Percentiles rank a stretch among this genome's conserved stretches.
These are phyloP conservation scores for Nycticorax nycticorax DNA, from an alignment of 2,113 vertebrate genomes.

Conservation along the genomic window DNA sequence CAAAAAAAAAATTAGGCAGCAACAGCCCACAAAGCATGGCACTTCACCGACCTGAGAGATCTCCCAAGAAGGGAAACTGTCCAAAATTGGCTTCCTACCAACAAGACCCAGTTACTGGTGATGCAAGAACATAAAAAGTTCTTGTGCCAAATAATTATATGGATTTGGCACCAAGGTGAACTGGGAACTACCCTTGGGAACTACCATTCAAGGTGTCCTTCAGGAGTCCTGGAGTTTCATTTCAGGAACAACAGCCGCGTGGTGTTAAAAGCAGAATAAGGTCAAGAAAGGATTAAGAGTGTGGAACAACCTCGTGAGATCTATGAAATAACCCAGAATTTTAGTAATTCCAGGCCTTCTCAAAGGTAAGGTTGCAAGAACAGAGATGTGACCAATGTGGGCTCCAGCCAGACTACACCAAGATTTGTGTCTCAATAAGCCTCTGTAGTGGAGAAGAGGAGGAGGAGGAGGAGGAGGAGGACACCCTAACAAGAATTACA, in stretches of 20 bases:
- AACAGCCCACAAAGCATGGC: background rate
- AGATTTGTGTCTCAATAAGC: background rate
- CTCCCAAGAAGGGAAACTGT: background rate
- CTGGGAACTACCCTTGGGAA: background rate
- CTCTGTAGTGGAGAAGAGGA: background rate
- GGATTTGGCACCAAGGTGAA: background rate
- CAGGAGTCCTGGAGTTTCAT: background rate
- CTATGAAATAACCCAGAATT: background rate
- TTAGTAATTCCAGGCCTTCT: background rate
- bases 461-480: background rate
- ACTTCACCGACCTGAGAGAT: background rate
- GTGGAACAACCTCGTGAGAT: background rate
- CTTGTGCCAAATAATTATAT: background rate
- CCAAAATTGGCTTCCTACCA: background rate
- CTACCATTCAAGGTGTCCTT: background rate
- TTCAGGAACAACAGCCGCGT: background rate
- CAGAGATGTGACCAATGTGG: background rate
- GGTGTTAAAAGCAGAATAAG: background rate
- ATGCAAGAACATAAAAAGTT: background rate
- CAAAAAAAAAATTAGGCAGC: background rate
- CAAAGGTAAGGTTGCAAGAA: background rate
- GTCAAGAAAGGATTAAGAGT: background rate
- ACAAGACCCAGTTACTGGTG: background rate
- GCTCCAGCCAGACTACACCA: background rate
- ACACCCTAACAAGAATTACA: background rate